Evolutionary conservation across 1,140 invertebrate species (phyloP), one percentile per base, ranked within the genome.

Genomic region (Drosophila biarmipes): DNA sequence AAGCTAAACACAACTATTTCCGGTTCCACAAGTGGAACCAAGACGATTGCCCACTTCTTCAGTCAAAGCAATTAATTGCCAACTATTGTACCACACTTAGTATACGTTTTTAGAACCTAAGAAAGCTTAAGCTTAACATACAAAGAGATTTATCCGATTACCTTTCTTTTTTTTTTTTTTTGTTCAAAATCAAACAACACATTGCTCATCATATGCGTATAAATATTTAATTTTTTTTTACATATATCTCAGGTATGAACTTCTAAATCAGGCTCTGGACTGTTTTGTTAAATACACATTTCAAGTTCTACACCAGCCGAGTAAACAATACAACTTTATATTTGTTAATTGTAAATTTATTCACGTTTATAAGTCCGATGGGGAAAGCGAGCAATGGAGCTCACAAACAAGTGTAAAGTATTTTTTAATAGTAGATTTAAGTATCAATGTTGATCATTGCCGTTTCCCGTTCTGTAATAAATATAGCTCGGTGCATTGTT

Each of bases 41-140:
- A 91, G 46, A 66, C 86, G 1, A 91, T 91, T 35, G 78, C 82
- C 17, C 72, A 90, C 59, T 91, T 89, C 40, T 91, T 91, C 57
- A 85, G 67, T 0, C 90, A 90, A 68, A 73, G 40, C 14, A 76
- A 86, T 76, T 90, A 10, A 46, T 2, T 17, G 0, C 19, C 10
- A 5, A 3, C 10, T 12, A 34, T 46, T n/a, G 6, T 12, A 6
- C 49, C 31, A 43, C 5, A 14, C 7, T 37, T 10, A 12, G 15
- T 45, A 14, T 37, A 12, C 0, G 27, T 54, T 3, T 7, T 19
- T 24, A 55, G 11, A n/a, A 55, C 19, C 53, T 24, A 7, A 15
- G 5, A 21, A 2, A 57, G 27, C 15, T 57, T 34, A 8, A 56
- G 15, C n/a, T 24, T 34, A 34, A 17, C 40, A 42, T 19, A n/a